phyloP scores from a whole-genome alignment of 2,888 invertebrate genomes.

The Drosophila nr. medialis region DNA sequence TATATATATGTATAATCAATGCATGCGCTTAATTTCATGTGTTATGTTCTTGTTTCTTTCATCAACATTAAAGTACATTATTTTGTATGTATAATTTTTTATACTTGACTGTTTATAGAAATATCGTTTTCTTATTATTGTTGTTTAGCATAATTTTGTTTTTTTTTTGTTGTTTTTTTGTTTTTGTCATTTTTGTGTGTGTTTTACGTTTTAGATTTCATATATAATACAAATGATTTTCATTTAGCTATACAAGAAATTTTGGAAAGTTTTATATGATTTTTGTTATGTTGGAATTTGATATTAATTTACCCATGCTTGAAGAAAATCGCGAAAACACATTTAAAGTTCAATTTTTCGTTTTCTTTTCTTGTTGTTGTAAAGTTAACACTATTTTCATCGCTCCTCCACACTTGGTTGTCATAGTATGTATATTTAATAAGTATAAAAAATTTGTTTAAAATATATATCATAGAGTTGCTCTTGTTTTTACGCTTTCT shows the following conservation, averaged over 20 bases:
- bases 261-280: conserved; percentile 64
- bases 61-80: conserved; percentile 76
- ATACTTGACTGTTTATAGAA: conserved; percentile 63
- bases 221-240: conserved; percentile 77
- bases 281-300: conserved; percentile 45
- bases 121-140: conserved; percentile 49
- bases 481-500: conserved; percentile 49
- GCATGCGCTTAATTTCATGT: conserved; percentile 44
- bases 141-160: conserved; percentile 45
- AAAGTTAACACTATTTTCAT: conserved; percentile 60
- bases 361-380: conserved; percentile 33
- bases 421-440: conserved; percentile 70
- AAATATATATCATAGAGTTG: conserved; percentile 61
- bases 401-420: conserved; percentile 13
- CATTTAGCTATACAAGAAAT: conserved; percentile 76
- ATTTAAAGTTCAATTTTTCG: conserved; percentile 56
- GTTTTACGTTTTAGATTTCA: conserved; percentile 52
- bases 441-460: conserved; percentile 78
- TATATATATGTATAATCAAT: conserved; percentile 42
- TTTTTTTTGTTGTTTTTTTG: conserved; percentile 4
- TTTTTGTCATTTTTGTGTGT: conserved; percentile 18
- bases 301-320: conserved; percentile 49
- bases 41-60: conserved; percentile 31
- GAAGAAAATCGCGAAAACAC: conserved; percentile 67
- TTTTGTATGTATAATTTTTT: conserved; percentile 59